A percentile compares a stretch with the other conserved stretches of the same genome.
phyloP scores from a whole-genome alignment of 2,888 invertebrate species.

The Molorchus minor region DNA sequence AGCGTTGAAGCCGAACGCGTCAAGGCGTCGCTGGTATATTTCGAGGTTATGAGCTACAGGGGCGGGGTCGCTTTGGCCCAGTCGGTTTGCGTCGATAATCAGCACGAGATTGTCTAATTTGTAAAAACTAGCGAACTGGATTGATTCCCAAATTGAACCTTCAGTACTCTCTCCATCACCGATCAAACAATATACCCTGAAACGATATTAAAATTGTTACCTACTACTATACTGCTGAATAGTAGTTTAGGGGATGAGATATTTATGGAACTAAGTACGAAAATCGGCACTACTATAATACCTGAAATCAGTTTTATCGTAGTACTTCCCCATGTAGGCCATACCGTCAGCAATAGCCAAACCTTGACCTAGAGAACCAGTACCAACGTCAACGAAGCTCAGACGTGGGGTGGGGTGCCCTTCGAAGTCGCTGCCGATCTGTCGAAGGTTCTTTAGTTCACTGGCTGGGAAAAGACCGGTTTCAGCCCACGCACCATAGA shows the following conservation, averaged over 20 bases:
- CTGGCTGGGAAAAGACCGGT: conserved; percentile 86
- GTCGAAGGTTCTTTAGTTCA: conserved; percentile 86
- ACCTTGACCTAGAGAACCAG: conserved; percentile 97
- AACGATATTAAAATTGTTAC: too few relatives aligned
- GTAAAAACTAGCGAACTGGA: conserved; percentile 93
- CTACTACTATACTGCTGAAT: too few relatives aligned
- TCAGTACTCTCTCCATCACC: conserved; percentile 99
- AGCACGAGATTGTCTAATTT: conserved; percentile 96
- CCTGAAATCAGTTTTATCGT: conserved; percentile 83
- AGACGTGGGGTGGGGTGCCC: conserved; percentile 98
- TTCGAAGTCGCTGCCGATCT: conserved; percentile 92
- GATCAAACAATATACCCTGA: conserved; percentile 90
- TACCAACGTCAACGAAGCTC: conserved; percentile 97
- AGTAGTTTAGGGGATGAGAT: too few relatives aligned
- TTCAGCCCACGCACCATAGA: conserved; percentile 99
- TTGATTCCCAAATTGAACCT: conserved; percentile 97
- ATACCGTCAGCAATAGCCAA: conserved; percentile 95
- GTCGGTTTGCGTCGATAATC: conserved; percentile 94
- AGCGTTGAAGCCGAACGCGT: conserved; percentile 90
- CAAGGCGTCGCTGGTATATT: conserved; percentile 80
- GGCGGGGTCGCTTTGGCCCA: conserved; percentile 97
- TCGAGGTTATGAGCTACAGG: conserved; percentile 90
- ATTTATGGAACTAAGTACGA: too few relatives aligned
- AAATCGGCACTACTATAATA: too few relatives aligned
- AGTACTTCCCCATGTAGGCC: conserved; percentile 94